Evolutionary conservation across 1,140 invertebrate genomes (phyloP).

Genomic region (Caerostris extrusa): DNA sequence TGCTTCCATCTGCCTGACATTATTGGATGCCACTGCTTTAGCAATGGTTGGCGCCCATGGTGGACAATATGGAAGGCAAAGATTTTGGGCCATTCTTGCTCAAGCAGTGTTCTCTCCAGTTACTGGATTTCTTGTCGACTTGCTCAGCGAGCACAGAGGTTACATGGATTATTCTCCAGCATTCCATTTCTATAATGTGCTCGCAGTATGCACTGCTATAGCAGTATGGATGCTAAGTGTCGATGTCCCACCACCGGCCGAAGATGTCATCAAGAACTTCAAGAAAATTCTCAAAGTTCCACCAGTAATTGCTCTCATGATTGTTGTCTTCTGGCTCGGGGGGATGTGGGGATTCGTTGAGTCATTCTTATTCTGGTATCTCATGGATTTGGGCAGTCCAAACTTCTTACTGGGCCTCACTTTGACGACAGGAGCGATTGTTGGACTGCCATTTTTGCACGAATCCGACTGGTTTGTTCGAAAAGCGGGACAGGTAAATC

Average conservation of each 20-base stretch:
- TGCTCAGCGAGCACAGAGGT: conserved; percentile 83
- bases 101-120: conserved; percentile 90
- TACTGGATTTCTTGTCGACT: conserved; percentile 89
- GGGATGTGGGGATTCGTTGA: conserved; percentile 92
- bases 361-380: conserved; percentile 92
- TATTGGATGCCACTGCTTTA: conserved; percentile 92
- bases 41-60: conserved; percentile 89
- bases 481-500: conserved; percentile 90
- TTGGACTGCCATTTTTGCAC: conserved; percentile 89
- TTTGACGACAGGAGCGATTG: conserved; percentile 89
- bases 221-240: conserved; percentile 89
- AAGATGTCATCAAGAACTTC: conserved; percentile 88
- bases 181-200: conserved; percentile 89
- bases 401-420: conserved; percentile 92
- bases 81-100: conserved; percentile 89
- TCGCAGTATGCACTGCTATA: conserved; percentile 86
- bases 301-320: conserved; percentile 88
- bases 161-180: conserved; percentile 86
- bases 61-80: conserved; percentile 90
- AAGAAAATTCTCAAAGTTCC: conserved; percentile 87
- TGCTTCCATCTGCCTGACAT: conserved; percentile 87
- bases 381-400: conserved; percentile 89
- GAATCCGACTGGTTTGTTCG: conserved; percentile 90
- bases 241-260: conserved; percentile 89
- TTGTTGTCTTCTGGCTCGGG: conserved; percentile 88